Percentiles rank a stretch among this genome's conserved stretches.
Conservation (phyloP, 2,888 invertebrate genomes). For the Entomobrya proxima region DNA sequence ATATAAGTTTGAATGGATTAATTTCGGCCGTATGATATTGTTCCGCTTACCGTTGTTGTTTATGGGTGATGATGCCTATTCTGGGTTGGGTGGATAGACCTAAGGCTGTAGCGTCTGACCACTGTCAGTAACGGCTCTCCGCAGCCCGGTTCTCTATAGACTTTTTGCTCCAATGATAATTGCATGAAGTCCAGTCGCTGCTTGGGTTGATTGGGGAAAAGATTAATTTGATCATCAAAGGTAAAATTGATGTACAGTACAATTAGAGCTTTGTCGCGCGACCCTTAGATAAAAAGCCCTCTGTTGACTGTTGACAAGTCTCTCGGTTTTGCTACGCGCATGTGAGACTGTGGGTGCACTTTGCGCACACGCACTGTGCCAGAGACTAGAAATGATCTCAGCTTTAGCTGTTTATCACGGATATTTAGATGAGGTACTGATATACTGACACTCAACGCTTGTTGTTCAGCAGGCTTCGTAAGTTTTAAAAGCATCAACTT, state of each 20-base stretch:
- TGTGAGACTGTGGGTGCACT: constrained; percentile 96
- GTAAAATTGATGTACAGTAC: too few species aligned
- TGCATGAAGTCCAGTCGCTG: too few species aligned
- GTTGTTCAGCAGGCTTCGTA: constrained; percentile 98
- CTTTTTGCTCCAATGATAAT: constrained; percentile 99
- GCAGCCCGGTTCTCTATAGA: constrained; percentile 97
- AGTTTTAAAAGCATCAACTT: constrained; percentile 78
- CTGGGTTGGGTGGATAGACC: constrained; percentile 98
- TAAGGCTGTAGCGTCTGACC: constrained; percentile 91
- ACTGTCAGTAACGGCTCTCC: constrained; percentile 97
- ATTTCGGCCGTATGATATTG: too few species aligned
- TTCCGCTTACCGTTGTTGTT: constrained; percentile 97
- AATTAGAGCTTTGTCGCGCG: too few species aligned
- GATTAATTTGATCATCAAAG: too few species aligned
- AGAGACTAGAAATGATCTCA: constrained; percentile 91
- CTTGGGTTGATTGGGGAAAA: constrained; percentile 87
- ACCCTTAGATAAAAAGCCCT: too few species aligned
- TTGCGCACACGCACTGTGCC: too few species aligned
- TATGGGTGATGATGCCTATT: constrained; percentile 93
- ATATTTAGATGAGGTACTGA: too few species aligned
- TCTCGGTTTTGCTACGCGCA: constrained; percentile 93
- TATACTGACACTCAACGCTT: constrained; percentile 94
- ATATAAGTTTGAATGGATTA: constrained; percentile 83
- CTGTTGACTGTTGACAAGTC: constrained; percentile 90
- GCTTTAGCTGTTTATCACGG: constrained; percentile 94